Evolutionary conservation across 2,113 vertebrate species (phyloP).

Genomic region (Oophaga pumilio): DNA sequence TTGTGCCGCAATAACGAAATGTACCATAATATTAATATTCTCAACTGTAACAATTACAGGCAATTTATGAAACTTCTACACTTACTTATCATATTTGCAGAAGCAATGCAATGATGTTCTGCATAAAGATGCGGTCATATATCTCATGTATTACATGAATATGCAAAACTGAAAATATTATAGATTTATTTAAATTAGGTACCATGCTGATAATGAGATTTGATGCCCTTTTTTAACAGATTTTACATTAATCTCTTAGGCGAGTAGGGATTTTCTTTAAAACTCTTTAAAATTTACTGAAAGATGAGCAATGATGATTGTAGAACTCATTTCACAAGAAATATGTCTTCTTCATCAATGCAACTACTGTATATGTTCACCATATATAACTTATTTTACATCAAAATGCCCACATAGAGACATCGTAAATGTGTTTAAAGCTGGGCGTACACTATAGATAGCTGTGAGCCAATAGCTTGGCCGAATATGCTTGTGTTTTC

Average conservation of each 20-base stretch:
- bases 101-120: conserved; percentile 7
- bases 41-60: conserved; percentile 40
- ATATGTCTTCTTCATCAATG: not conserved
- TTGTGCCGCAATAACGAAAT: conserved; percentile 40
- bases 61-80: conserved; percentile 37
- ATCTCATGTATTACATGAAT: conserved; percentile 40
- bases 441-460: too few species aligned
- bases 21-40: conserved; percentile 45
- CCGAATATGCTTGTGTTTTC: too few species aligned
- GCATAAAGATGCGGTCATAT: conserved; percentile 16
- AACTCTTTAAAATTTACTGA: not conserved
- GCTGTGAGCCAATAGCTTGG: too few species aligned
- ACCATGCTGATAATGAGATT: conserved; percentile 51
- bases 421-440: too few species aligned
- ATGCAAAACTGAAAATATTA: conserved; percentile 29
- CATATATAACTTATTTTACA: not conserved
- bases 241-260: conserved; percentile 32
- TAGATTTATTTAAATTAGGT: conserved; percentile 44
- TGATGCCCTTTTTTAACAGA: conserved; percentile 17
- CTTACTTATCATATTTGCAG: conserved; percentile 39
- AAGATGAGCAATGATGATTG: not conserved
- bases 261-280: not conserved
- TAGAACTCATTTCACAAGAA: not conserved
- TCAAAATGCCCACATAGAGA: too few species aligned
- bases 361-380: not conserved